These are phyloP conservation scores for Ammospiza caudacuta DNA, from an alignment of 2,113 vertebrate species.

Conservation along the genomic window DNA sequence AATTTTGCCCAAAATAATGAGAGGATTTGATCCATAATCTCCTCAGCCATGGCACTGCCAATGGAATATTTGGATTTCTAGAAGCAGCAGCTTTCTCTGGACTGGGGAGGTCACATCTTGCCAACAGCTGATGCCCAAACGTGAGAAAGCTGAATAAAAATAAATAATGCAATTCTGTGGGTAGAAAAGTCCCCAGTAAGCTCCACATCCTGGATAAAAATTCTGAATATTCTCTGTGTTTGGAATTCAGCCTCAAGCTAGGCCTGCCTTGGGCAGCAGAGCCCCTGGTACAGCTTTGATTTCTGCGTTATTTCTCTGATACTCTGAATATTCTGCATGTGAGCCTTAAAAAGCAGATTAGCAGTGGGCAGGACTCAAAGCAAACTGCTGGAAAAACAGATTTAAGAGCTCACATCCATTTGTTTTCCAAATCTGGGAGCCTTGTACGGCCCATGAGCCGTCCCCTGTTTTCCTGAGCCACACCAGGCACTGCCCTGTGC, in stretches of 20 bases:
- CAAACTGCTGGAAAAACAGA: neutral
- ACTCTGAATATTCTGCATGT: neutral
- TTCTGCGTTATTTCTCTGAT: neutral
- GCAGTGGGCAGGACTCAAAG: neutral
- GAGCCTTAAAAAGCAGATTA: neutral
- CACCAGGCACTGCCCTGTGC: neutral
- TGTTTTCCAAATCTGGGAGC: neutral
- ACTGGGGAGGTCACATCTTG: neutral
- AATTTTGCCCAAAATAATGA: neutral
- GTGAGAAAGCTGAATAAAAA: neutral
- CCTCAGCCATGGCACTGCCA: neutral
- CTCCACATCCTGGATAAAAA: neutral
- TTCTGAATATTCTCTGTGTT: neutral
- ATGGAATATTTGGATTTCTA: neutral
- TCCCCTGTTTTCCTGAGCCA: neutral
- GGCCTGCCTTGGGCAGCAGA: neutral
- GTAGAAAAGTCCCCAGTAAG: neutral
- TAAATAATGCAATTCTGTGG: neutral
- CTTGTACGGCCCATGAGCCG: neutral
- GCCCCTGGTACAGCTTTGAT: neutral
- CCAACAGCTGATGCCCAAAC: neutral
- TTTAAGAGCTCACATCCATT: neutral
- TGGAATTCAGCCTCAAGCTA: neutral
- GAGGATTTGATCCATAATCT: neutral
- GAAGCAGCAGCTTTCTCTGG: neutral